phyloP scores from a whole-genome alignment of 2,888 invertebrate species.

The Apoda limacodes region DNA sequence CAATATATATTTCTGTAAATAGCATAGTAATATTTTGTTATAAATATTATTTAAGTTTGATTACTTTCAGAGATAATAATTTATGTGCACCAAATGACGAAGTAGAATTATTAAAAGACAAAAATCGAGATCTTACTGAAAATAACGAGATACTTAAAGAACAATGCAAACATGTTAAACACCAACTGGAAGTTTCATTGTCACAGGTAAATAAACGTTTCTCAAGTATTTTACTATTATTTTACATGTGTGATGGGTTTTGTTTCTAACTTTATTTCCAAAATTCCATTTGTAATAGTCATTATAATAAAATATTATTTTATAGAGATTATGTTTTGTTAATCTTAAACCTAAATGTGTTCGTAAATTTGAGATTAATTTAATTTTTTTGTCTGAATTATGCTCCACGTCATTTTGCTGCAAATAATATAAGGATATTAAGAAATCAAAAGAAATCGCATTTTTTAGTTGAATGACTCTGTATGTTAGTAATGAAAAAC shows the following conservation, averaged over 20 bases:
- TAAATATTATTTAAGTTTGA: background rate
- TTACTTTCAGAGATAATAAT: conserved; percentile 48
- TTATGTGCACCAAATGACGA: conserved; percentile 45
- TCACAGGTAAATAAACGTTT: conserved; percentile 28
- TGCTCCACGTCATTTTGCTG: no score
- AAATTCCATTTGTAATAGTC: no score
- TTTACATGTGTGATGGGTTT: background rate
- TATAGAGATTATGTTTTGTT: no score
- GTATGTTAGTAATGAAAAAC: no score
- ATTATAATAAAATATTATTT: no score
- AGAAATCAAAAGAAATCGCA: no score
- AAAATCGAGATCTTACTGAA: conserved; percentile 40
- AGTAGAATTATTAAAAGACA: conserved; percentile 38
- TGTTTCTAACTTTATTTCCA: no score
- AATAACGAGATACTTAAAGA: conserved; percentile 50
- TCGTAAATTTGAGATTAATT: no score
- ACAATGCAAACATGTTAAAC: conserved; percentile 33
- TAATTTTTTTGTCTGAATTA: no score
- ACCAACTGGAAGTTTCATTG: conserved; percentile 38
- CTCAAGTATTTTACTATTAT: background rate
- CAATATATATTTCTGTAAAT: conserved; percentile 2
- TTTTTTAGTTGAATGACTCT: no score
- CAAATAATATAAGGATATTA: no score
- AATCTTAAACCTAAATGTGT: no score
- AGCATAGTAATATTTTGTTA: background rate